These are phyloP conservation scores for Mesorhabditis sp. DNA, from an alignment of 2,888 invertebrate species.

Conservation along the genomic window DNA sequence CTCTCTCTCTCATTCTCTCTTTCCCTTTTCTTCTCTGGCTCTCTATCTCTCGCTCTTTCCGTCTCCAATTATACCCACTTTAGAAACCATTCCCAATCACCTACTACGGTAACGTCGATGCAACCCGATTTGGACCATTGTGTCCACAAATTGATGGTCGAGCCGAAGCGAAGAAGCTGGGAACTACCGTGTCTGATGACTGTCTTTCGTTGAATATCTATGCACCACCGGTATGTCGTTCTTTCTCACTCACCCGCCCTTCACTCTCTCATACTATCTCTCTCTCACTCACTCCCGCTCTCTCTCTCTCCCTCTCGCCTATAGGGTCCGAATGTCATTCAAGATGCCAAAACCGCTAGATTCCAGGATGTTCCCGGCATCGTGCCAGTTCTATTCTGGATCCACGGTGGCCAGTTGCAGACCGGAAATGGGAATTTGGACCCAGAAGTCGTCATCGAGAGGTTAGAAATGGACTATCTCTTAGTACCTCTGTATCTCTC, in stretches of 20 bases:
- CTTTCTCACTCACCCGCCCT: too few species aligned
- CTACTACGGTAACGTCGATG: background rate
- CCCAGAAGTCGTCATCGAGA: conserved; percentile 6
- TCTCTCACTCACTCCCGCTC: too few species aligned
- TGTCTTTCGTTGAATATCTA: conserved; percentile 4
- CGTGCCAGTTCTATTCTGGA: background rate
- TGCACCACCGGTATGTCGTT: background rate
- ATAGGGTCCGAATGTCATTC: too few species aligned
- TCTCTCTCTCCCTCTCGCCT: too few species aligned
- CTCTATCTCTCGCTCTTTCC: background rate
- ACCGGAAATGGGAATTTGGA: background rate
- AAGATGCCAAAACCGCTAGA: too few species aligned
- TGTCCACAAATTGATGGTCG: conserved; percentile 6
- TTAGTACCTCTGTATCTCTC: too few species aligned
- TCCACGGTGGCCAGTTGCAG: conserved; percentile 4
- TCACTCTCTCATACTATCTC: too few species aligned
- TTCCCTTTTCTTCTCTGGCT: too few species aligned
- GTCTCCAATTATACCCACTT: background rate
- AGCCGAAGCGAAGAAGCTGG: background rate
- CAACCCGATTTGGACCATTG: background rate
- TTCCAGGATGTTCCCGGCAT: background rate
- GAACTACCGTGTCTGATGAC: background rate
- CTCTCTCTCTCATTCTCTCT: background rate
- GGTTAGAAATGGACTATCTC: too few species aligned
- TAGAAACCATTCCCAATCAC: conserved; percentile 2